Evolutionary conservation across 2,113 vertebrate genomes (phyloP).

Genomic region (Tor tambroides): DNA sequence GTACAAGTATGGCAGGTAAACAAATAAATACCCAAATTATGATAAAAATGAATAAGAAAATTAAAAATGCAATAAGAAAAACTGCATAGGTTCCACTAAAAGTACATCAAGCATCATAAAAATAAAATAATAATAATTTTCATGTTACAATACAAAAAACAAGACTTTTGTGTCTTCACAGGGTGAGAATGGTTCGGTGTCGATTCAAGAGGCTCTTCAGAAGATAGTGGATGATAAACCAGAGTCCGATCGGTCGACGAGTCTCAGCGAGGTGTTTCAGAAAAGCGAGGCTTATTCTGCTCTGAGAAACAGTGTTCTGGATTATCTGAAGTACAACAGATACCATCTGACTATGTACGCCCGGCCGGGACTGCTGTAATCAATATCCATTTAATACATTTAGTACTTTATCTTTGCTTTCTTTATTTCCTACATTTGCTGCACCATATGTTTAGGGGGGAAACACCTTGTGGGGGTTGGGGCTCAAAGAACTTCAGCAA

Average conservation of each 20-base stretch:
- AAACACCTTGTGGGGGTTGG: neutral
- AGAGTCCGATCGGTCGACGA: neutral
- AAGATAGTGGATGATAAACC: conserved; percentile 67
- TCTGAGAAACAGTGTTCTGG: conserved; percentile 75
- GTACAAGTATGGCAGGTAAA: no score
- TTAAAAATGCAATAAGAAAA: no score
- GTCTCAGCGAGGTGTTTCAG: conserved; percentile 45
- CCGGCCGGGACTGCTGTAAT: conserved; percentile 71
- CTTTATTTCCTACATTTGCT: neutral
- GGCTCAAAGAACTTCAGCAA: neutral
- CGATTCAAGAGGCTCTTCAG: conserved; percentile 63
- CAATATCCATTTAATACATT: neutral
- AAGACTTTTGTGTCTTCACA: conserved; percentile 40
- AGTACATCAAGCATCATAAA: neutral
- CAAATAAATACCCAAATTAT: no score
- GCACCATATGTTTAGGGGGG: conserved; percentile 20
- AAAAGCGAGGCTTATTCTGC: conserved; percentile 57
- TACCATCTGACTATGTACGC: conserved; percentile 89
- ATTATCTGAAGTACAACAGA: conserved; percentile 81
- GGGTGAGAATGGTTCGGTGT: conserved; percentile 49
- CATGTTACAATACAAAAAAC: neutral
- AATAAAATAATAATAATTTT: conserved; percentile 40
- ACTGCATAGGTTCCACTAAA: neutral
- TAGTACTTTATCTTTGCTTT: neutral
- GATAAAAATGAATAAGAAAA: no score